Conservation (phyloP, 1,140 invertebrate genomes). For the Rhagoletis pomonella region DNA sequence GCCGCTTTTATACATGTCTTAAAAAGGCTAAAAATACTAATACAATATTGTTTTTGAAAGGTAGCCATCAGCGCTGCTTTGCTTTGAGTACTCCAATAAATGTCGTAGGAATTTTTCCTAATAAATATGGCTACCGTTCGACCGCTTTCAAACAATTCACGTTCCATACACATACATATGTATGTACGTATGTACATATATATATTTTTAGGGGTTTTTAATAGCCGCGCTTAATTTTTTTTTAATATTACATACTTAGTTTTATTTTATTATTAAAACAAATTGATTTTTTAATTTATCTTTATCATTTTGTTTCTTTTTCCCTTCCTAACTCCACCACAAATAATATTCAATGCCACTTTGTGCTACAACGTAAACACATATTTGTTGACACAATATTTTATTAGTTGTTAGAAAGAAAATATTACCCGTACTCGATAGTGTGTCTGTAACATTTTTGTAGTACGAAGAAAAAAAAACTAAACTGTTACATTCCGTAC, state of each 20-base stretch:
- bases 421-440: conserved; percentile 49
- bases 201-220: background rate
- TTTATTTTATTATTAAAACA: conserved; percentile 7
- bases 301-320: conserved; percentile 36
- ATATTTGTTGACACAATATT: conserved; percentile 16
- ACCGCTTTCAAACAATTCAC: background rate
- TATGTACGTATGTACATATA: background rate
- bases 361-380: conserved; percentile 31
- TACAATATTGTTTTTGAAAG: no score
- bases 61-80: no score
- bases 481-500: background rate
- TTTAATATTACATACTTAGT: background rate
- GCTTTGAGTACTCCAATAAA: no score
- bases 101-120: no score
- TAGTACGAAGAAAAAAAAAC: background rate
- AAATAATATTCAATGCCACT: background rate
- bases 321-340: background rate
- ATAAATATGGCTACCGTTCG: background rate
- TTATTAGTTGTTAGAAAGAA: conserved; percentile 47
- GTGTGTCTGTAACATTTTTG: conserved; percentile 45
- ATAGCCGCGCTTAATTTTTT: background rate
- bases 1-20: no score
- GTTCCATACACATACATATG: no score
- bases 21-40: no score
- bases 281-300: conserved; percentile 11